A percentile compares a stretch with the other conserved stretches of the same genome.
Evolutionary conservation across 2,113 vertebrate genomes (phyloP).

Genomic region (Petrocephalus microphthalmus): DNA sequence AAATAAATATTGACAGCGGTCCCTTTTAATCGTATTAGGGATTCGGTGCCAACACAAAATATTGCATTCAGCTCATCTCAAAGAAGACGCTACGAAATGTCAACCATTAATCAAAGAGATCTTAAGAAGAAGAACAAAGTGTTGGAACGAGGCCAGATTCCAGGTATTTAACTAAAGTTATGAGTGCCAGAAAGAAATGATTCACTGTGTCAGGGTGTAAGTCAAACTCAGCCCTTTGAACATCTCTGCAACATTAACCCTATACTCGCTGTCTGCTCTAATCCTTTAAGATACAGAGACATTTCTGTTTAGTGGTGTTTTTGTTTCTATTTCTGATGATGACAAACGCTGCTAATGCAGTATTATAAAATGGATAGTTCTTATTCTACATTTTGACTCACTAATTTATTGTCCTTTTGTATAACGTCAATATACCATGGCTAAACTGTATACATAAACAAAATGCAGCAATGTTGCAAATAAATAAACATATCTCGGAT

Average conservation of each 20-base stretch:
- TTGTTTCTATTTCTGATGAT: background rate
- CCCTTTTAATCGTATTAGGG: background rate
- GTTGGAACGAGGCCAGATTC: background rate
- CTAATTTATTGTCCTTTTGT: background rate
- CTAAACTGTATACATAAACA: background rate
- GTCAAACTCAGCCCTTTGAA: background rate
- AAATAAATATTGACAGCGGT: background rate
- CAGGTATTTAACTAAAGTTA: background rate
- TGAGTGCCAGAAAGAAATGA: background rate
- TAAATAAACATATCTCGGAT: background rate
- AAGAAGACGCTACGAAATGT: background rate
- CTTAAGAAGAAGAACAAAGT: constrained; percentile 3
- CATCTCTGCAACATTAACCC: background rate
- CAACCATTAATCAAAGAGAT: constrained; percentile 1
- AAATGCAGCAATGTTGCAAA: background rate
- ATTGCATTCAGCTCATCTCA: background rate
- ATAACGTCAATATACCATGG: background rate
- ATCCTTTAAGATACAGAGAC: background rate
- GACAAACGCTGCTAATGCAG: background rate
- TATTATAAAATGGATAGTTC: background rate
- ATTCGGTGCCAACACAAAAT: background rate
- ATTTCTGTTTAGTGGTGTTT: background rate
- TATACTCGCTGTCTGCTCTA: background rate
- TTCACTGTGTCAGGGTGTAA: background rate
- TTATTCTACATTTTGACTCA: background rate